These are phyloP conservation scores for Hiodon tergisus DNA, from an alignment of 2,113 vertebrate species.

Conservation along the genomic window DNA sequence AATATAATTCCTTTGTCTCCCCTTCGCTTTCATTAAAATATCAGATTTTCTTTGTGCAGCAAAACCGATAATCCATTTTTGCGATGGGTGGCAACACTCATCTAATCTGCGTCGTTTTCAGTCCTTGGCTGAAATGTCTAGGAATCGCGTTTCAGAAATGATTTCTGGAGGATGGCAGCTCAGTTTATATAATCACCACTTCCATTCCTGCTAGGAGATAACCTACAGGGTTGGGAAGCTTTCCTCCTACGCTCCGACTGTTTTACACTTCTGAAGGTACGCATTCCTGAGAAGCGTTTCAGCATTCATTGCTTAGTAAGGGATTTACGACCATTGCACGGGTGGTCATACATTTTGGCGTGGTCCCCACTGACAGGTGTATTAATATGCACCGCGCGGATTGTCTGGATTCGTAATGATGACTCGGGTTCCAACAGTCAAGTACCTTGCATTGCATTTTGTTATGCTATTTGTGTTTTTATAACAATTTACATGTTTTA, in stretches of 20 bases:
- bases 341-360: constrained; percentile 93
- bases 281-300: constrained; percentile 74
- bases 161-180: constrained; percentile 34
- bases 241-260: constrained; percentile 88
- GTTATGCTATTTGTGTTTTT: too few relatives aligned
- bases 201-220: constrained; percentile 48
- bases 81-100: not conserved
- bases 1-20: not conserved
- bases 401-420: constrained; percentile 70
- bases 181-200: constrained; percentile 69
- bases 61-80: constrained; percentile 18
- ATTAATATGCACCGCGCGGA: constrained; percentile 91
- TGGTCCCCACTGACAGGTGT: constrained; percentile 96
- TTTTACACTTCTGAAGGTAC: constrained; percentile 82
- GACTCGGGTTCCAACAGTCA: constrained; percentile 45
- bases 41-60: constrained; percentile 8
- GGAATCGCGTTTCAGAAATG: constrained; percentile 13
- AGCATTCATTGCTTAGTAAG: constrained; percentile 83
- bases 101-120: not conserved
- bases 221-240: constrained; percentile 68
- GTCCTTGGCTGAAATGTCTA: not conserved
- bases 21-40: not conserved
- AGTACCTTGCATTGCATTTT: too few relatives aligned
- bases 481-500: too few relatives aligned
- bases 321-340: constrained; percentile 81